Percentiles rank a stretch among this genome's conserved stretches.
Evolutionary conservation across 2,797 vertebrate species (phyloP).

Genomic region (Linurgus olivaceus): DNA sequence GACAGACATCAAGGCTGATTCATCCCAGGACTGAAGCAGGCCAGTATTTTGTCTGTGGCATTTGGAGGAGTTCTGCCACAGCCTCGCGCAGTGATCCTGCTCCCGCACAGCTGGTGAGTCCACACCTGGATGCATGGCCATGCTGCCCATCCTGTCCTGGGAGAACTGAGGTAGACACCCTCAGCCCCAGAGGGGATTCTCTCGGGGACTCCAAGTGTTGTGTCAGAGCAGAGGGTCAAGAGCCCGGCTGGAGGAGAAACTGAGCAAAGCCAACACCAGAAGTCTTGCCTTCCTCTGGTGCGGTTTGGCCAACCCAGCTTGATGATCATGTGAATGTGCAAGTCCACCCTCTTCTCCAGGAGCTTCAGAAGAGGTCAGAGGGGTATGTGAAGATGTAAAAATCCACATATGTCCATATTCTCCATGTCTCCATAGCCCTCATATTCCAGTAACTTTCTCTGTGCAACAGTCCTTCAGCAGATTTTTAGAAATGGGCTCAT

Average conservation of each 20-base stretch:
- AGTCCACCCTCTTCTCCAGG: neutral
- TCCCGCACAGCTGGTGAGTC: neutral
- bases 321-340: neutral
- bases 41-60: neutral
- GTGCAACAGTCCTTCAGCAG: neutral
- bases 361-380: neutral
- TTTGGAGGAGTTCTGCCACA: neutral
- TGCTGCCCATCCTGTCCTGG: accelerated
- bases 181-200: neutral
- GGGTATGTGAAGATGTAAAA: neutral
- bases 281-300: accelerated
- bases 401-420: accelerated
- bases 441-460: neutral
- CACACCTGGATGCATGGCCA: neutral
- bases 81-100: neutral
- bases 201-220: accelerated
- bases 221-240: neutral
- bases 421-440: neutral
- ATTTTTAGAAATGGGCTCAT: neutral
- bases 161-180: accelerated
- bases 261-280: neutral
- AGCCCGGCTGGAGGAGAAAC: neutral
- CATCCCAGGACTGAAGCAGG: neutral
- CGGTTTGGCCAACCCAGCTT: neutral
- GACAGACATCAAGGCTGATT: slow-evolving; percentile 3